Percentiles rank a stretch among this genome's conserved stretches.
phyloP scores from a whole-genome alignment of 2,888 invertebrate genomes.

The Cylloceria caligata region DNA sequence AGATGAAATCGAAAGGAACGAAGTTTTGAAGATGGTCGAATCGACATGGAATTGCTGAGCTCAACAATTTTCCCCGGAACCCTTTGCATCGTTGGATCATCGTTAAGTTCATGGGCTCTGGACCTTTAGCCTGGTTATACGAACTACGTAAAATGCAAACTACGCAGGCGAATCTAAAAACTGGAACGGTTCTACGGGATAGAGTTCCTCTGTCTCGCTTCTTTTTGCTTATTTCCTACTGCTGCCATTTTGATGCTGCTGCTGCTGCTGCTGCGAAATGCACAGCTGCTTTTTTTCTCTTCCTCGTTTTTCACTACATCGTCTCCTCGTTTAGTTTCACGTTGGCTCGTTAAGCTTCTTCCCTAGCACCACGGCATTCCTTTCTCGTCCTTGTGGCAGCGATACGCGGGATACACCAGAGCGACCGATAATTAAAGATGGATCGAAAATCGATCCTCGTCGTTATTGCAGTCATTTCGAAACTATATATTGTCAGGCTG shows the following conservation, averaged over 20 bases:
- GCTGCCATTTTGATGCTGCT: constrained; percentile 3
- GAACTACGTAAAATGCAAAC: constrained; percentile 24
- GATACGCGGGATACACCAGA: not conserved
- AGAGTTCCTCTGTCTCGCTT: constrained; percentile 10
- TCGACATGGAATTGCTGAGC: not conserved
- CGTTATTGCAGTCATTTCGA: constrained; percentile 30
- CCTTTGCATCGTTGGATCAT: constrained; percentile 28
- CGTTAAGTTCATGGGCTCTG: constrained; percentile 38
- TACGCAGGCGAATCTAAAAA: constrained; percentile 24
- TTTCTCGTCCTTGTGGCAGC: constrained; percentile 14
- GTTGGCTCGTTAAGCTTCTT: constrained; percentile 61
- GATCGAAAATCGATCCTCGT: constrained; percentile 55
- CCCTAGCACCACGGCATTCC: constrained; percentile 14
- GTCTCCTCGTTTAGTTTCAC: constrained; percentile 59
- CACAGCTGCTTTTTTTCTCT: constrained; percentile 21
- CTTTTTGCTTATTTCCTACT: constrained; percentile 10
- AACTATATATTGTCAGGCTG: not conserved
- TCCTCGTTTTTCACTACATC: constrained; percentile 41
- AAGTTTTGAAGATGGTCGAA: too few relatives aligned
- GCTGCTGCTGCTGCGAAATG: constrained; percentile 17
- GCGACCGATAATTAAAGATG: constrained; percentile 52
- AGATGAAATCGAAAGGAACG: too few relatives aligned
- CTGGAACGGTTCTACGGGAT: constrained; percentile 30
- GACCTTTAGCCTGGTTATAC: constrained; percentile 12
- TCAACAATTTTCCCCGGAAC: not conserved